Base-by-base conservation (phyloP, 1,140 invertebrate genomes). In the Orius laevigatus region DNA sequence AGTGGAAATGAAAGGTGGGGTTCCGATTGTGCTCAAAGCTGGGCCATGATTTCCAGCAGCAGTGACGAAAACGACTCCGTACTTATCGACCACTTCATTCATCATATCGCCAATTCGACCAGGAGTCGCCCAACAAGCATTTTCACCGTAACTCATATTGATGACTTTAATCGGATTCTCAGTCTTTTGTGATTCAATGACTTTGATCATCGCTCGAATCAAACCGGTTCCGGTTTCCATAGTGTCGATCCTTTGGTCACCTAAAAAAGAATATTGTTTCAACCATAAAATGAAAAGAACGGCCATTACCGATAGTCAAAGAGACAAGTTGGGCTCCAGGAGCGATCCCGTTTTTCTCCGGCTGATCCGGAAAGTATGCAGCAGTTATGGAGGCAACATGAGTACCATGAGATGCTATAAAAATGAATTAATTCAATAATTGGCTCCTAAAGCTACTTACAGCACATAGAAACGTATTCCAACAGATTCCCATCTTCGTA, bases 111-210 rank as follows among this genome's bases (percentile, higher is more conserved):
- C 18, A 5, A 43, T 43, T 38, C 35, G 32, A 5, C 93, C 89
- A n/a, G 79, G 67, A 65, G 89, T 81, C 2, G 79, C 76, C 81
- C 88, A 93, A 66, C 92, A 81, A 11, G 84, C 73, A 57, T 86
- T 83, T 68, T 98, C 95, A 15, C 94, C 94, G 61, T 96, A 98
- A 60, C 91, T 96, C 84, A 95, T 96, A 66, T 98, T 98, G 46
- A 98, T 88, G 1, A 97, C 77, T 62, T 97, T 82, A 53, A 89
- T 68, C 53, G 73, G 56, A 15, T 60, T 59, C 8, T 55, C 48
- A 25, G 68, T 53, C 62, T 65, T 43, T 62, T 70, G 44, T 70
- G 65, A 65, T 58, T 83, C 74, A 78, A 88, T 86, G 14, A 88
- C 68, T 62, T 80, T 78, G 53, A 85, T 83, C 70, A 95, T 93